phyloP scores from a whole-genome alignment of 2,797 vertebrate genomes.

The Allobates femoralis region DNA sequence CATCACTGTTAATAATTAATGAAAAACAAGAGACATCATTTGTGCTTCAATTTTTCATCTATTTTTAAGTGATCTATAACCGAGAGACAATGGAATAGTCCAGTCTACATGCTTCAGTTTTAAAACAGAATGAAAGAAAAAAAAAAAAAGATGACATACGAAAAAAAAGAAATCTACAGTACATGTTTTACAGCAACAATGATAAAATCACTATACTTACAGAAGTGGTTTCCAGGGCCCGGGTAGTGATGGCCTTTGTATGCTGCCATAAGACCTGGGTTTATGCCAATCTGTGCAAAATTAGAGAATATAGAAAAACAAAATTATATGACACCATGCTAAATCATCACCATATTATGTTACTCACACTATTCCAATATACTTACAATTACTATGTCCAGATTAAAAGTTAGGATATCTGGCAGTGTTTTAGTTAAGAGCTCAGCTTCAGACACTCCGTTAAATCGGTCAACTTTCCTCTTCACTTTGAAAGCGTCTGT shows the following conservation, averaged over 20 bases:
- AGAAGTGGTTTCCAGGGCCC: constrained; percentile 98
- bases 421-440: constrained; percentile 95
- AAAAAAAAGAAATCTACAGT: too few relatives aligned
- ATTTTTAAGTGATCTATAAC: too few relatives aligned
- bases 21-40: too few relatives aligned
- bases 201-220: constrained; percentile 77
- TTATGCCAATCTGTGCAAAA: constrained; percentile 91
- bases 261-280: constrained; percentile 97
- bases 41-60: too few relatives aligned
- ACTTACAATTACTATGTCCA: constrained; percentile 98
- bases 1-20: too few relatives aligned
- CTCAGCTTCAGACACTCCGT: constrained; percentile 95
- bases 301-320: not conserved
- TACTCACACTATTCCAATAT: not conserved
- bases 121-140: too few relatives aligned
- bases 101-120: too few relatives aligned
- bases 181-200: too few relatives aligned
- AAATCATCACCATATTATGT: not conserved
- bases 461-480: constrained; percentile 96
- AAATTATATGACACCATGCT: not conserved
- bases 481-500: constrained; percentile 96
- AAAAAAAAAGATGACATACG: too few relatives aligned
- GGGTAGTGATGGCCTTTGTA: constrained; percentile 97
- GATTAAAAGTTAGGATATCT: constrained; percentile 92
- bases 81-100: too few relatives aligned